Percentiles rank a stretch among this genome's conserved stretches.
Conservation (phyloP, 2,113 vertebrate genomes). For the Ivindomyrus marchei region DNA sequence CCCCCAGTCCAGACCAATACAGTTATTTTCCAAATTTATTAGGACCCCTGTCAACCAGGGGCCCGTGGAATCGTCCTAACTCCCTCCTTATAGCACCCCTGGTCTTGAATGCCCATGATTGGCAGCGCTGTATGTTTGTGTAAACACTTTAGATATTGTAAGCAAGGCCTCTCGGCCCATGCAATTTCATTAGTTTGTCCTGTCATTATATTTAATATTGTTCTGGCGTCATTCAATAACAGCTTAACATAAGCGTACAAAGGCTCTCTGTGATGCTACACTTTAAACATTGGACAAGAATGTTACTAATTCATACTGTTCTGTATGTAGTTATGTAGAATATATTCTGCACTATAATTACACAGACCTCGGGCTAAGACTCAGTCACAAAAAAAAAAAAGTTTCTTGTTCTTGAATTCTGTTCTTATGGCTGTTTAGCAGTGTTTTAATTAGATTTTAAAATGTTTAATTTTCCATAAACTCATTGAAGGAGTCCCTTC, state of each 20-base stretch:
- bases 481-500: neutral
- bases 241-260: neutral
- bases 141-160: neutral
- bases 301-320: neutral
- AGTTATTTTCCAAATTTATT: too few relatives aligned
- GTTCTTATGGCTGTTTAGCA: neutral
- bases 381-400: neutral
- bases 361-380: neutral
- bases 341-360: slow-evolving; percentile 7
- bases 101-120: neutral
- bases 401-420: neutral
- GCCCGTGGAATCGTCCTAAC: too few relatives aligned
- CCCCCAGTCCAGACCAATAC: too few relatives aligned
- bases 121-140: neutral
- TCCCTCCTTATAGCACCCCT: too few relatives aligned
- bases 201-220: neutral
- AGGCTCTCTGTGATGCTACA: neutral
- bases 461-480: neutral
- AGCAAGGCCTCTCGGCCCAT: neutral
- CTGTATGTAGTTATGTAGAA: neutral
- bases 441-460: neutral
- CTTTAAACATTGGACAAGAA: slow-evolving; percentile 9
- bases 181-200: neutral
- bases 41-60: too few relatives aligned
- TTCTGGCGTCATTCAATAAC: neutral